These are phyloP conservation scores for Tapirus indicus DNA, from an alignment of 2,797 vertebrate genomes.

Conservation along the genomic window DNA sequence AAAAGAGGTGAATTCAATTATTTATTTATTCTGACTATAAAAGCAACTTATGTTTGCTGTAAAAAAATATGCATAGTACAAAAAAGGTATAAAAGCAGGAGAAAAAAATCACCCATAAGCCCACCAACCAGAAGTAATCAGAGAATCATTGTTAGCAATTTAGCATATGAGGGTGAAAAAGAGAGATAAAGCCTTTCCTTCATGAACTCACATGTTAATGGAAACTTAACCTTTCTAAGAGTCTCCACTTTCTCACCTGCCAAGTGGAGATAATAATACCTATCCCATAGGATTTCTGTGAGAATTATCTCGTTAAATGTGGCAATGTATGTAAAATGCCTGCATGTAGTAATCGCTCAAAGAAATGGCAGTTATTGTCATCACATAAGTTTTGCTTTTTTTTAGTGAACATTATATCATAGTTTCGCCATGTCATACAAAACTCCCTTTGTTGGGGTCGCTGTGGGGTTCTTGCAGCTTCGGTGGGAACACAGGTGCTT, in stretches of 20 bases:
- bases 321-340: neutral
- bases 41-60: neutral
- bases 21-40: neutral
- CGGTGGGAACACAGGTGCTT: neutral
- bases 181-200: conserved; percentile 2
- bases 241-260: neutral
- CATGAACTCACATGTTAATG: neutral
- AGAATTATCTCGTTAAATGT: conserved; percentile 11
- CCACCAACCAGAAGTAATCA: neutral
- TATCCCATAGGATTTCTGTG: neutral
- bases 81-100: neutral
- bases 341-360: neutral
- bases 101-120: neutral
- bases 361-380: neutral
- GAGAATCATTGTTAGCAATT: conserved; percentile 9
- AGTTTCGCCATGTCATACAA: neutral
- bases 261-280: neutral
- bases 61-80: neutral
- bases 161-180: neutral
- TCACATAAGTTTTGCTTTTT: neutral
- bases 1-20: neutral
- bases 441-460: neutral
- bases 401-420: neutral
- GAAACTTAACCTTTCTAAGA: conserved; percentile 29
- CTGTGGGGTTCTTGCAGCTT: neutral